Evolutionary conservation across 2,797 vertebrate species (phyloP).

Genomic region (Cebuella pygmaea): DNA sequence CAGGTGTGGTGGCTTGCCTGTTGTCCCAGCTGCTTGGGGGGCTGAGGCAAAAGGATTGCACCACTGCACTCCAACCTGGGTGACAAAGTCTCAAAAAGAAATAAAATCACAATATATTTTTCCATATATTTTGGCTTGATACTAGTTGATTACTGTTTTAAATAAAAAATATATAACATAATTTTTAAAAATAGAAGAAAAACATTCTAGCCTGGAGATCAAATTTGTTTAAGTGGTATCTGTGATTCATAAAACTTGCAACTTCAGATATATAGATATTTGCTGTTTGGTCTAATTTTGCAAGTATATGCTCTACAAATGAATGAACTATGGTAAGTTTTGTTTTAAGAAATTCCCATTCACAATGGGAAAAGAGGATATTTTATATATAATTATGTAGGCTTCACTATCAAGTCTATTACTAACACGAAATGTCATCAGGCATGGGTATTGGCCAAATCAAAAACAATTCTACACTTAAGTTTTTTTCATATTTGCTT

Average conservation of each 20-base stretch:
- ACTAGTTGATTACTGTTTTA: not conserved
- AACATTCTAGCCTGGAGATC: not conserved
- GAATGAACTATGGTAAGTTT: not conserved
- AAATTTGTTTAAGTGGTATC: not conserved
- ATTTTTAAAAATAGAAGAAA: not conserved
- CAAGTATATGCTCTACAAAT: not conserved
- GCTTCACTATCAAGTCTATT: not conserved
- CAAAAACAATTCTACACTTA: not conserved
- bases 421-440: not conserved
- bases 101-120: not conserved
- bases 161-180: not conserved
- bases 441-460: not conserved
- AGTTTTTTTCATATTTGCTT: not conserved
- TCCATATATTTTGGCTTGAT: not conserved
- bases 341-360: not conserved
- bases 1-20: too few relatives aligned
- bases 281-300: not conserved
- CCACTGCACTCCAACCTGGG: too few relatives aligned
- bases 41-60: accelerated
- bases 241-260: not conserved
- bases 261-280: not conserved
- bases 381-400: not conserved
- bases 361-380: not conserved
- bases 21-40: too few relatives aligned
- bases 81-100: too few relatives aligned